Base-by-base conservation (phyloP, 92 coral and sea anemone genomes). In the Palythoa grandis region DNA sequence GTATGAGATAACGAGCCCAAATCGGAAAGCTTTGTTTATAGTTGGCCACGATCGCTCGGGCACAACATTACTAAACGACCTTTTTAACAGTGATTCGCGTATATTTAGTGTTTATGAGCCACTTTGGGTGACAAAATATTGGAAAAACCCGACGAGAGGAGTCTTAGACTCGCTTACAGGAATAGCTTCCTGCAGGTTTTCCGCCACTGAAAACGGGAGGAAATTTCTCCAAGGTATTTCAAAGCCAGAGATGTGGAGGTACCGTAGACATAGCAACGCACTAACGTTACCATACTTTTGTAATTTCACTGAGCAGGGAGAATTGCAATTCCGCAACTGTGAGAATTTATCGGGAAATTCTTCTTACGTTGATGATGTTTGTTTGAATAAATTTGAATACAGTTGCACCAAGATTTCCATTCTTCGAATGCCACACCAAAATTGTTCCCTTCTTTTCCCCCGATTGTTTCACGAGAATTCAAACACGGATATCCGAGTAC, bases 21-120 rank as follows among this genome's bases (percentile, higher is more conserved):
- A 76, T 19, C 82, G 92, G 7, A 83, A 74, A 6, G 87, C 88
- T 38, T 37, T 91, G 24, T 13, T 92, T 24, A 84, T 90, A 52
- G 84, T 92, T 54, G 95, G 95, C 4, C 89, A 92, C 17, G 95
- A 92, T 76, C 88, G 95, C 12, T 87, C 95, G 2, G 95, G 95
- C 5, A 92, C 95, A 56, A 92, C 95, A 13, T 92, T 92, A 22
- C 48, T 88, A 48, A 92, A 86, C 79, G 82, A 88, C 25, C 82
- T 92, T 86, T 92, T 92, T 35, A 84, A 91, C 48, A 79, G 78
- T 43, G 95, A 92, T 71, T 86, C 93, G 66, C 71, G 87, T 53
- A 80, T 90, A 3, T 92, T 92, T 74, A 80, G 70, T 57, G 93
- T 92, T n/a, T 92, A 92, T 76, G 95, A 92, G 90, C 95, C 95